Evolutionary conservation across 2,888 invertebrate species (phyloP).

Genomic region (Hirtodrosophila alboralis): DNA sequence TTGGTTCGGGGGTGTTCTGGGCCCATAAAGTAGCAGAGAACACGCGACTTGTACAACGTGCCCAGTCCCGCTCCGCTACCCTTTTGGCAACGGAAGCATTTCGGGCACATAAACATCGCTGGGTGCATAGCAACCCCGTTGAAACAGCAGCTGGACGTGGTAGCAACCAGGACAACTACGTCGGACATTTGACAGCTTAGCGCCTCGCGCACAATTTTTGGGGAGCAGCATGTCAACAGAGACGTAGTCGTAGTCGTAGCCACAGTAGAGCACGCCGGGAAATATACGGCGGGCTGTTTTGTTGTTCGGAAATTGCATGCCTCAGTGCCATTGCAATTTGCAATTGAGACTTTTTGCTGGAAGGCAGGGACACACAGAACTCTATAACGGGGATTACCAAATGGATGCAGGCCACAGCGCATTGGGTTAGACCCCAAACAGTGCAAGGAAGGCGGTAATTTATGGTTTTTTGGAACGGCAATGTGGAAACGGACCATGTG

Average conservation of each 20-base stretch:
- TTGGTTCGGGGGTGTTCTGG: slow-evolving; percentile 4
- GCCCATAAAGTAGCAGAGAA: slow-evolving; percentile 71
- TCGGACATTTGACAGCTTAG: slow-evolving; percentile 79
- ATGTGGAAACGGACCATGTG: slow-evolving; percentile 54
- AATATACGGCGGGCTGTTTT: slow-evolving; percentile 39
- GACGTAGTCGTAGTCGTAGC: neutral
- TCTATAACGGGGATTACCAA: slow-evolving; percentile 37
- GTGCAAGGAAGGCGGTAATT: slow-evolving; percentile 33
- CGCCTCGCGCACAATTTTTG: slow-evolving; percentile 59
- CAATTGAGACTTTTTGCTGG: slow-evolving; percentile 71
- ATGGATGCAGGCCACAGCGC: slow-evolving; percentile 36
- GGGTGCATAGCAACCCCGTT: slow-evolving; percentile 53
- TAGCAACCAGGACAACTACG: slow-evolving; percentile 40
- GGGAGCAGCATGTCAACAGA: slow-evolving; percentile 33
- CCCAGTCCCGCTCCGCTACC: neutral
- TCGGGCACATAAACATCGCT: slow-evolving; percentile 49
- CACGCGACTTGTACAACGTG: slow-evolving; percentile 57
- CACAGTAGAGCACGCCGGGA: slow-evolving; percentile 9
- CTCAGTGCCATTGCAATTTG: slow-evolving; percentile 76
- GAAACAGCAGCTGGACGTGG: slow-evolving; percentile 29
- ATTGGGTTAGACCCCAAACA: slow-evolving; percentile 33
- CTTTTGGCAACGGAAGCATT: slow-evolving; percentile 31
- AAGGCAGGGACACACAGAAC: slow-evolving; percentile 30
- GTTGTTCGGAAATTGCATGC: slow-evolving; percentile 70
- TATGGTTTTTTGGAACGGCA: slow-evolving; percentile 50